These are phyloP conservation scores for Paraplagusia blochii DNA, from an alignment of 2,113 vertebrate species.

Conservation along the genomic window DNA sequence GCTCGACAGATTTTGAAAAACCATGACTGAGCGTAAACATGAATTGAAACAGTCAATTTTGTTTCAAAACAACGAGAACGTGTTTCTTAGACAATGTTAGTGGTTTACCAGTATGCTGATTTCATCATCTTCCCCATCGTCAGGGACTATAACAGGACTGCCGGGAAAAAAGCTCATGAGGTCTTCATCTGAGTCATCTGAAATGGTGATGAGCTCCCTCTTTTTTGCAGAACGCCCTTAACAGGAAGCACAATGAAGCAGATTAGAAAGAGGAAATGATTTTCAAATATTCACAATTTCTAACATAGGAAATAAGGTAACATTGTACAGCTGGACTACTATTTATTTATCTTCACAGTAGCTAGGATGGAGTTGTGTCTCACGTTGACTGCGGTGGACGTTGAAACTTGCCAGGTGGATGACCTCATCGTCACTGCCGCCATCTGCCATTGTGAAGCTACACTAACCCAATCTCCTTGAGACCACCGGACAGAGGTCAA, in stretches of 20 bases:
- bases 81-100: neutral
- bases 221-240: slow-evolving; percentile 54
- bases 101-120: slow-evolving; percentile 81
- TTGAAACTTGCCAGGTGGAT: slow-evolving; percentile 86
- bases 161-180: slow-evolving; percentile 69
- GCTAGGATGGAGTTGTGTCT: slow-evolving; percentile 6
- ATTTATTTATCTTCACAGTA: too few species aligned
- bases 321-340: too few species aligned
- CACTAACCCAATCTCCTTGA: slow-evolving; percentile 40
- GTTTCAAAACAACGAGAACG: too few species aligned
- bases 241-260: neutral
- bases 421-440: slow-evolving; percentile 82
- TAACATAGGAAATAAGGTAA: too few species aligned
- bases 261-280: neutral
- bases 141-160: slow-evolving; percentile 72
- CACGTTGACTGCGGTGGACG: slow-evolving; percentile 84
- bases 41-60: too few species aligned
- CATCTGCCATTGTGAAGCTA: slow-evolving; percentile 83
- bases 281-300: too few species aligned
- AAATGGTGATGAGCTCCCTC: slow-evolving; percentile 84
- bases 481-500: slow-evolving; percentile 36
- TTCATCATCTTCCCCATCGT: slow-evolving; percentile 75
- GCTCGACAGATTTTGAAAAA: neutral
- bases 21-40: too few species aligned
- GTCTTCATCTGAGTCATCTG: slow-evolving; percentile 92